phyloP scores from a whole-genome alignment of 2,888 invertebrate genomes.

The Leucophora obtusa region DNA sequence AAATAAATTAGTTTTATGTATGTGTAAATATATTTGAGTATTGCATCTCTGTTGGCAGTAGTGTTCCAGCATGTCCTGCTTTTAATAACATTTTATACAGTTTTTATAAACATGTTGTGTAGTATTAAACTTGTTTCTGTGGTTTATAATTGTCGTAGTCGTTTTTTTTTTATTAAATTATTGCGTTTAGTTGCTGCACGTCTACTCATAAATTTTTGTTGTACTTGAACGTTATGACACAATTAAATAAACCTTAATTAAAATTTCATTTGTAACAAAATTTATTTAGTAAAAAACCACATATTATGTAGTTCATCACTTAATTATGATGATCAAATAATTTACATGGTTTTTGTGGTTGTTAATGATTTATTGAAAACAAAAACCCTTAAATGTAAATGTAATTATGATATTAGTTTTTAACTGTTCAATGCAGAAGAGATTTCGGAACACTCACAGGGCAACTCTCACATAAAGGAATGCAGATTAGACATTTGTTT shows the following conservation, averaged over 20 bases:
- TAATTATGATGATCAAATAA: slow-evolving; percentile 18
- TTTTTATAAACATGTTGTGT: not conserved
- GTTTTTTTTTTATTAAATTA: not conserved
- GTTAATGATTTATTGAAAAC: not conserved
- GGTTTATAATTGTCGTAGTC: not conserved
- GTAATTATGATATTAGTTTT: too few species aligned
- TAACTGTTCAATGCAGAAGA: too few species aligned
- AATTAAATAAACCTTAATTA: not conserved
- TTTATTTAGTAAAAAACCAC: not conserved
- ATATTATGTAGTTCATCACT: slow-evolving; percentile 26
- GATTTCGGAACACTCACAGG: too few species aligned
- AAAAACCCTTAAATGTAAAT: not conserved
- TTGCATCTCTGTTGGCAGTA: not conserved
- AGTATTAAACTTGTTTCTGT: not conserved
- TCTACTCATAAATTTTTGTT: not conserved
- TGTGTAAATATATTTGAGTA: not conserved
- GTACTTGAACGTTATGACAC: not conserved
- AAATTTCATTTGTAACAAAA: not conserved
- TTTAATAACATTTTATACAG: not conserved
- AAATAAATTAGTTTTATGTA: not conserved
- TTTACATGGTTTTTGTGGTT: not conserved
- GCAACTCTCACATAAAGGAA: too few species aligned
- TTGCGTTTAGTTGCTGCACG: not conserved
- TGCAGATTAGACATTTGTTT: too few species aligned
- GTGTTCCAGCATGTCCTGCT: not conserved